phyloP scores from a whole-genome alignment of 2,113 vertebrate genomes.

The Sterrhoptilus dennistouni region DNA sequence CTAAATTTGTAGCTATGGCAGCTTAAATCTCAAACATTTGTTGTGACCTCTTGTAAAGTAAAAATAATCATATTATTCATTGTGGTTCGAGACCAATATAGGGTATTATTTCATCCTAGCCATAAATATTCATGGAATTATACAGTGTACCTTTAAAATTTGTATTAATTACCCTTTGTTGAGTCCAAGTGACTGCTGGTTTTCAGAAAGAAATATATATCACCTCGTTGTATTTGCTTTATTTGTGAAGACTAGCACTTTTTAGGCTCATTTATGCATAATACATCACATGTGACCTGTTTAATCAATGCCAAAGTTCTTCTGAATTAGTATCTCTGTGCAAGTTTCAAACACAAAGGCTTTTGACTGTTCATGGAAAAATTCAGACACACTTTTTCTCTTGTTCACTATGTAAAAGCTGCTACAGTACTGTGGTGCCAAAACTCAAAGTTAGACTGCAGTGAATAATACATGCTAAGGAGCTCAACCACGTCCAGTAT shows the following conservation, averaged over 20 bases:
- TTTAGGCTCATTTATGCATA: conserved; percentile 55
- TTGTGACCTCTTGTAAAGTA: conserved; percentile 74
- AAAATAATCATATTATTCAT: conserved; percentile 80
- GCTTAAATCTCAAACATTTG: conserved; percentile 74
- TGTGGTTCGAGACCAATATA: conserved; percentile 58
- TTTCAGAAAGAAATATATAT: conserved; percentile 45
- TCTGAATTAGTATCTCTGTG: conserved; percentile 40
- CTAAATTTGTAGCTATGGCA: conserved; percentile 80
- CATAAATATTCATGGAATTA: conserved; percentile 58
- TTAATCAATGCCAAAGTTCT: conserved; percentile 59
- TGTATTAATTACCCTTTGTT: conserved; percentile 72
- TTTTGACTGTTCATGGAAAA: conserved; percentile 60
- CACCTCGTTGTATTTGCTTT: neutral
- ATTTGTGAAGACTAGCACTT: conserved; percentile 18
- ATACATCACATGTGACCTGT: conserved; percentile 63
- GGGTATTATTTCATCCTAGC: conserved; percentile 60
- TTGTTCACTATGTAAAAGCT: conserved; percentile 24
- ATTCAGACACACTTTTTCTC: conserved; percentile 53
- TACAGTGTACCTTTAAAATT: conserved; percentile 31
- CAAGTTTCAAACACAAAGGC: conserved; percentile 53
- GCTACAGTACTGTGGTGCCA: conserved; percentile 34
- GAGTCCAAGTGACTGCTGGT: conserved; percentile 54
- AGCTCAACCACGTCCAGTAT: conserved; percentile 25
- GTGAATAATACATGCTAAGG: conserved; percentile 48
- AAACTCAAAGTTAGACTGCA: conserved; percentile 54